phyloP scores from a whole-genome alignment of 2,888 invertebrate species.

The Aphrophora alni region DNA sequence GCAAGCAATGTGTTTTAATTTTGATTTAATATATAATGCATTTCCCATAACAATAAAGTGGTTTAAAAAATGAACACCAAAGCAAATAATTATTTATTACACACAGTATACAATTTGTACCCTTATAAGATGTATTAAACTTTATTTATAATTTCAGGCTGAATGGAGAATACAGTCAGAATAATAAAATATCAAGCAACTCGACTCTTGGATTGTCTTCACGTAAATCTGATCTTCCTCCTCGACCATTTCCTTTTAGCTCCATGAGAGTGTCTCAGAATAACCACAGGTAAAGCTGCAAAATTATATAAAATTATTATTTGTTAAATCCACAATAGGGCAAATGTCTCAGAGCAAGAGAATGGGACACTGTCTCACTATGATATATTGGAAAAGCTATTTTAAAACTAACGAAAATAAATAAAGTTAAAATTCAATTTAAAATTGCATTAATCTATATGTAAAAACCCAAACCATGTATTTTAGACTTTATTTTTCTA shows the following conservation, averaged over 20 bases:
- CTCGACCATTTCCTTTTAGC: slow-evolving; percentile 33
- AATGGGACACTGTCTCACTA: too few species aligned
- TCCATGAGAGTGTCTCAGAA: slow-evolving; percentile 33
- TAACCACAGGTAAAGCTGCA: slow-evolving; percentile 32
- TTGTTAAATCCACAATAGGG: too few species aligned
- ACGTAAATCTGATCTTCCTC: slow-evolving; percentile 29
- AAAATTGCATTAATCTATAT: too few species aligned
- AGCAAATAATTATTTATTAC: neutral
- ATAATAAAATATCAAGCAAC: slow-evolving; percentile 21
- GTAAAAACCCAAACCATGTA: too few species aligned
- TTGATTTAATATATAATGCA: too few species aligned
- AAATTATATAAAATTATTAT: slow-evolving; percentile 4
- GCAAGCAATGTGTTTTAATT: too few species aligned
- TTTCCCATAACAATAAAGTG: too few species aligned
- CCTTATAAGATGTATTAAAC: neutral
- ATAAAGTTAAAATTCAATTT: too few species aligned
- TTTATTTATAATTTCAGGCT: slow-evolving; percentile 17
- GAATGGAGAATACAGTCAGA: slow-evolving; percentile 29
- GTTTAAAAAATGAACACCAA: neutral
- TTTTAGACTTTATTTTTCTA: too few species aligned
- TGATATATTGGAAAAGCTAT: too few species aligned
- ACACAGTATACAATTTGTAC: neutral
- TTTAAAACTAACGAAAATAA: too few species aligned
- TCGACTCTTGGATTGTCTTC: slow-evolving; percentile 33
- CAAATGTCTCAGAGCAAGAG: too few species aligned